Base-by-base conservation (phyloP, 2,888 invertebrate species). In the Andrena bucephala region DNA sequence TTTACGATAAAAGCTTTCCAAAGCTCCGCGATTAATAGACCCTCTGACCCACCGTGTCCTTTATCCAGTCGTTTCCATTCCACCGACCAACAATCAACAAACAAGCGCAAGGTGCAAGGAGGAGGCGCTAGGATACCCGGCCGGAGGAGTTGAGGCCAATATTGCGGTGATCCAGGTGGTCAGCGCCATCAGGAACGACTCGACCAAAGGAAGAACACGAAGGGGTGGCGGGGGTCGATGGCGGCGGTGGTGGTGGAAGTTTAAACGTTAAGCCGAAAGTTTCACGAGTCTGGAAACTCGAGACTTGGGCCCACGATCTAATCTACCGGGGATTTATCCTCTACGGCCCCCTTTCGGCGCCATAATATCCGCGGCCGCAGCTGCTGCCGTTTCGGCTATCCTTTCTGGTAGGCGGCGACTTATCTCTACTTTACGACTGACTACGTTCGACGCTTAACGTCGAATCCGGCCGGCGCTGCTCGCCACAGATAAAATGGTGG, bases 351-450 rank as follows among this genome's bases (percentile, higher is more conserved):
- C 89, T 93, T 93, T 93, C 92, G 92, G 91, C 91, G 91, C 90
- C 89, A 93, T 92, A 91, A 92, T 90, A 89, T 88, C 88, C 88
- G 89, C 86, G 84, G 89, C 80, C 81, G 67, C 81, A 81, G 90
- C 91, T 90, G 92, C 92, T 91, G 92, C 90, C 86, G 92, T 93
- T 93, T 93, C 91, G 92, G 92, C 91, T 91, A 91, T 92, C 92
- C 90, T 92, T 89, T 92, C 91, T 92, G 92, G 93, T 93, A 93
- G 93, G 93, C 93, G 93, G 93, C 92, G 92, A 93, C 93, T 93
- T 93, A 92, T 93, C 93, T 93, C 92, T 93, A 92, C 91, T 93
- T 93, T 93, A 93, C 93, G 93, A 93, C 90, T 91, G 91, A 91
- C 91, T 89, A 90, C 90, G 88, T 89, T 89, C 90, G 86, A 89